Conservation (phyloP, 2,797 vertebrate species). For the Petrocephalus sullivani region DNA sequence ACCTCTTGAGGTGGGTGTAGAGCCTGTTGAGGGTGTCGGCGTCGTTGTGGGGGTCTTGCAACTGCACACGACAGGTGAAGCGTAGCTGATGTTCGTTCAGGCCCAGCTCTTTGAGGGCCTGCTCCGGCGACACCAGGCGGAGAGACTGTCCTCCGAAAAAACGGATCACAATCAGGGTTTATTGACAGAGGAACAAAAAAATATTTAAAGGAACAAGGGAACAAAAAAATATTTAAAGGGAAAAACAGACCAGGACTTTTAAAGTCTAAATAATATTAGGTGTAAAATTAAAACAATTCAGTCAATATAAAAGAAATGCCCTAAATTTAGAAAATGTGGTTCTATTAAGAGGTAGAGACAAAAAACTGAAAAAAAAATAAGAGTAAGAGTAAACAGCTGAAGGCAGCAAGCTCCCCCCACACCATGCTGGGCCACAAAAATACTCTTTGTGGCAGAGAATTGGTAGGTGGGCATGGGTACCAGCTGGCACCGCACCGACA, state of each 20-base stretch:
- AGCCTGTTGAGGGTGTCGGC: conserved; percentile 75
- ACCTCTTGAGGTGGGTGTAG: conserved; percentile 89
- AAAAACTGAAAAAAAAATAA: background rate
- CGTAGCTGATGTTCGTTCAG: conserved; percentile 88
- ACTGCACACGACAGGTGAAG: conserved; percentile 90
- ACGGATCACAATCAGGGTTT: background rate
- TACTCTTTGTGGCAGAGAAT: background rate
- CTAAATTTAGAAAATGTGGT: background rate
- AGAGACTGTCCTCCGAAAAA: conserved; percentile 62
- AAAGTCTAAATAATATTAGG: background rate
- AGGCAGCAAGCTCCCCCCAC: background rate
- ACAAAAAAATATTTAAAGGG: background rate
- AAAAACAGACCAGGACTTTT: background rate
- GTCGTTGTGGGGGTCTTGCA: conserved; percentile 86
- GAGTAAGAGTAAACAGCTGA: background rate
- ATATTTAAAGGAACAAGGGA: background rate
- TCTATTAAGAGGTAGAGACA: background rate
- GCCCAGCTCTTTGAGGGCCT: conserved; percentile 91
- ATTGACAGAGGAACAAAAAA: background rate
- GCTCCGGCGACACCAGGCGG: conserved; percentile 85
- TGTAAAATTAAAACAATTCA: background rate
- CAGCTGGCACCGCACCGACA: background rate
- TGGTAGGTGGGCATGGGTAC: too few species aligned
- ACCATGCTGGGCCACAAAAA: background rate
- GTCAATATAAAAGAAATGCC: background rate